Evolutionary conservation across 2,113 vertebrate species (phyloP).

Genomic region (Crotalus helleri): DNA sequence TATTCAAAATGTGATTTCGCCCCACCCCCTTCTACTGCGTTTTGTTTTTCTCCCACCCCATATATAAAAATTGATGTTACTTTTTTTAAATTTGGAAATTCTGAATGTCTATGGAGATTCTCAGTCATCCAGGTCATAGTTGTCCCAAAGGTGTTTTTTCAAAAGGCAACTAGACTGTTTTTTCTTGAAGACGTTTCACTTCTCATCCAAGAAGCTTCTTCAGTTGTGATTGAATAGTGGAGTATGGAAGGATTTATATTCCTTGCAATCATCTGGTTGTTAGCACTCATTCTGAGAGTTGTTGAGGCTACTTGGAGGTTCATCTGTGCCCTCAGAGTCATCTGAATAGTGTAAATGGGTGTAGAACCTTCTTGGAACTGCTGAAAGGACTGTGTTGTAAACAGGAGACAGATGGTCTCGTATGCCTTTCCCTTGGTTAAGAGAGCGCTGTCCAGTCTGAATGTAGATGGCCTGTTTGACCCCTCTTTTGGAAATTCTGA

Average conservation of each 20-base stretch:
- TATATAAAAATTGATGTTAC: neutral
- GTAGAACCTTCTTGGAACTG: neutral
- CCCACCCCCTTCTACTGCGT: neutral
- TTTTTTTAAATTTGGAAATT: neutral
- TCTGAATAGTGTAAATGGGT: neutral
- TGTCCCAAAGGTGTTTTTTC: neutral
- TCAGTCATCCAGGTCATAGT: neutral
- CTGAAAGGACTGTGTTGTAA: neutral
- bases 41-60: neutral
- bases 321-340: neutral
- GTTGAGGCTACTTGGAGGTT: neutral
- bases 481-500: neutral
- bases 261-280: neutral
- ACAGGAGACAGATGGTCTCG: neutral
- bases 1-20: neutral
- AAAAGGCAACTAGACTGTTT: neutral
- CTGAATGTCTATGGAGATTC: neutral
- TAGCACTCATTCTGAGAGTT: neutral
- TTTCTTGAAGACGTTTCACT: neutral
- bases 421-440: neutral
- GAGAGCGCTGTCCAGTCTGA: neutral
- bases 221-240: neutral
- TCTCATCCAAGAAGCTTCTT: neutral
- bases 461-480: neutral
- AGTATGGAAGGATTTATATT: neutral